Evolutionary conservation across 2,888 invertebrate genomes (phyloP).

Genomic region (Notodonta ziczac): DNA sequence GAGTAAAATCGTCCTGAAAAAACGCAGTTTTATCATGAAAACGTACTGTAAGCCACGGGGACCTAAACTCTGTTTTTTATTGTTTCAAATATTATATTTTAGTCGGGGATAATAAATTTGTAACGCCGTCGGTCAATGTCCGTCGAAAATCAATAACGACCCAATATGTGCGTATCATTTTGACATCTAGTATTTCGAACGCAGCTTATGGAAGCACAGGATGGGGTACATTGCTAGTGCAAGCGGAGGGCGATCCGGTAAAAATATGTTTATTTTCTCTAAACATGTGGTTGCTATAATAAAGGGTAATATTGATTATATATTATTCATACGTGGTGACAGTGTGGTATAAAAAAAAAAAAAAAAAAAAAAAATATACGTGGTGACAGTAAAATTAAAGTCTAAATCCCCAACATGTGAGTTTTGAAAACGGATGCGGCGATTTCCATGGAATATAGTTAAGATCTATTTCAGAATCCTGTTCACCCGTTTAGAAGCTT

Average conservation of each 20-base stretch:
- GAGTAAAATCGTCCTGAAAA: neutral
- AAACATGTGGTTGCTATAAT: too few species aligned
- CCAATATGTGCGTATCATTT: constrained; percentile 78
- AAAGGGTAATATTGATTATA: too few species aligned
- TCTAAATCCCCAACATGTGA: too few species aligned
- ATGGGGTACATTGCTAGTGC: constrained; percentile 22
- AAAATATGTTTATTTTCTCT: too few species aligned
- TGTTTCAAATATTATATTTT: constrained; percentile 4
- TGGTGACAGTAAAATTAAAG: too few species aligned
- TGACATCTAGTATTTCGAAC: constrained; percentile 73
- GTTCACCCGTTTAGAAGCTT: too few species aligned
- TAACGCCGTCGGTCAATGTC: constrained; percentile 53
- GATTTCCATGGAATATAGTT: too few species aligned
- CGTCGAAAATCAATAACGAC: constrained; percentile 71
- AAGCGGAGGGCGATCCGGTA: constrained; percentile 22
- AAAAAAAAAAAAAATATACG: too few species aligned
- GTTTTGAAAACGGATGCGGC: too few species aligned
- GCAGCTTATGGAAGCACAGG: constrained; percentile 48
- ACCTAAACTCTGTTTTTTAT: neutral
- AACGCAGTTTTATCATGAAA: neutral
- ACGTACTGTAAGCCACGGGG: neutral
- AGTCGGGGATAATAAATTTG: constrained; percentile 29
- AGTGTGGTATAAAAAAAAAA: too few species aligned
- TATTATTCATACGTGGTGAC: too few species aligned
- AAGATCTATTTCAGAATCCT: too few species aligned